Conservation (phyloP, 2,797 vertebrate genomes). For the Spondyliosoma cantharus region DNA sequence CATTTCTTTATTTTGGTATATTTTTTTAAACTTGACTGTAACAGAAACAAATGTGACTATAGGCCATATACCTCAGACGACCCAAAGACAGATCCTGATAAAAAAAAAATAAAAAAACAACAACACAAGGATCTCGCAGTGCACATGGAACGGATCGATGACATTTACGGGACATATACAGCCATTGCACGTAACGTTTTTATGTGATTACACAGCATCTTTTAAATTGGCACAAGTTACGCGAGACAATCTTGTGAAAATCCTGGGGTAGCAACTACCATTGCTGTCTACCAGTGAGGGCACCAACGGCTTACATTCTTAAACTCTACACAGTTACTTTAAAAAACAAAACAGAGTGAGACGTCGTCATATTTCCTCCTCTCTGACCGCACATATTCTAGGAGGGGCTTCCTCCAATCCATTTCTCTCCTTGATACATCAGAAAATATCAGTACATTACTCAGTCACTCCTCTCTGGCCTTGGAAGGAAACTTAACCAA, state of each 20-base stretch:
- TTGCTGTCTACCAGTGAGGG: neutral
- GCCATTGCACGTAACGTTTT: neutral
- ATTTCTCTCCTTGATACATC: slow-evolving; percentile 66
- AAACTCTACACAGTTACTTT: neutral
- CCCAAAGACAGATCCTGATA: neutral
- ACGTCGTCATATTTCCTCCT: slow-evolving; percentile 20
- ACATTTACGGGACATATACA: neutral
- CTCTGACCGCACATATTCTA: slow-evolving; percentile 69
- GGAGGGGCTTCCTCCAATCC: slow-evolving; percentile 80
- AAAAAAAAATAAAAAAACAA: neutral
- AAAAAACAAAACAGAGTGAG: slow-evolving; percentile 51
- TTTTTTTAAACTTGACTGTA: too few species aligned
- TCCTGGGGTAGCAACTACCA: too few species aligned
- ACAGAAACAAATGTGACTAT: neutral
- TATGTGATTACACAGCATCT: neutral
- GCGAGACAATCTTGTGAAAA: neutral
- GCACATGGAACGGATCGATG: neutral
- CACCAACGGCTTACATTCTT: neutral
- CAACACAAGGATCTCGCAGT: neutral
- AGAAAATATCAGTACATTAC: slow-evolving; percentile 54
- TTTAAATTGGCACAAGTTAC: neutral
- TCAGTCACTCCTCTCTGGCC: slow-evolving; percentile 44
- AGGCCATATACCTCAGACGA: neutral
- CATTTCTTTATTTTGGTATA: too few species aligned
- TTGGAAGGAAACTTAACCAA: slow-evolving; percentile 20